Evolutionary conservation across 2,888 invertebrate genomes (phyloP).

Genomic region (Andrena camellia): DNA sequence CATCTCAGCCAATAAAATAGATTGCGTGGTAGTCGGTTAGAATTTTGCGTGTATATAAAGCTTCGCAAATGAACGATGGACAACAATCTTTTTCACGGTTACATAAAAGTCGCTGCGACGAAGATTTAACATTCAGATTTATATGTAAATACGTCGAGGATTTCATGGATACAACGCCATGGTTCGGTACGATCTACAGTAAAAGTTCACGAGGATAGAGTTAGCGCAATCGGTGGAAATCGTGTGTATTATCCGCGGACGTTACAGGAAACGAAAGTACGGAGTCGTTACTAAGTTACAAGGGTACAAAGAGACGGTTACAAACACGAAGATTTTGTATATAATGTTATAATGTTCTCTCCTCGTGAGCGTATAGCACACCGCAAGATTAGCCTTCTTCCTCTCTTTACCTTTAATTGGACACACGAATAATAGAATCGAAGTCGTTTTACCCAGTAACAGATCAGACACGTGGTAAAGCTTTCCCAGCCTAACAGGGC

Average conservation of each 20-base stretch:
- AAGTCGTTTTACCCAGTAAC: conserved; percentile 77
- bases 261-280: conserved; percentile 66
- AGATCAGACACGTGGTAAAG: conserved; percentile 50
- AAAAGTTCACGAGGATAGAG: neutral
- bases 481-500: conserved; percentile 1
- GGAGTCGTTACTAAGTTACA: conserved; percentile 74
- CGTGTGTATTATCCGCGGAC: conserved; percentile 29
- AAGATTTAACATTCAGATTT: too few species aligned
- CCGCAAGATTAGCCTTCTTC: conserved; percentile 11
- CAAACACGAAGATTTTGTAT: conserved; percentile 42
- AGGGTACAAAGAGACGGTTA: conserved; percentile 42
- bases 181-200: neutral
- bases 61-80: neutral
- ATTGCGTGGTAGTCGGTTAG: conserved; percentile 22
- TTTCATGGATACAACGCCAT: too few species aligned
- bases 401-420: neutral
- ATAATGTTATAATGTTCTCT: conserved; percentile 12
- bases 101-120: neutral
- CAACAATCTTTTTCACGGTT: neutral
- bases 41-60: conserved; percentile 16
- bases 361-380: conserved; percentile 21
- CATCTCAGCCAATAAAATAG: conserved; percentile 69
- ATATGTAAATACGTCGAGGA: too few species aligned
- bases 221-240: conserved; percentile 42
- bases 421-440: conserved; percentile 49